Conservation (phyloP, 2,888 invertebrate species). For the Nineta flava region DNA sequence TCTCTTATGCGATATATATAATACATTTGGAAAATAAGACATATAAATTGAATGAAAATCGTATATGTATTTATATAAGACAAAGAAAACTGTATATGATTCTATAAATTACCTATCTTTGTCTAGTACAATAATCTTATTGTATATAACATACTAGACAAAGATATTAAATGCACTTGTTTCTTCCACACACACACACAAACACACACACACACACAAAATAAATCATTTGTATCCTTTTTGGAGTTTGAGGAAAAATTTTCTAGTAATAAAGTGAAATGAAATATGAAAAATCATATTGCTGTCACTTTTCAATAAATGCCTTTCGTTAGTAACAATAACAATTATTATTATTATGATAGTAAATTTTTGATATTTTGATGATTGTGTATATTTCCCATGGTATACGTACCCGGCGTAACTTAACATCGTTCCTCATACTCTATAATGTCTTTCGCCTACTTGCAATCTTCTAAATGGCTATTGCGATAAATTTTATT, state of each 20-base stretch:
- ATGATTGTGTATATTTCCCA: not conserved
- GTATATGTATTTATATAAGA: too few species aligned
- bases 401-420: not conserved
- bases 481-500: conserved; percentile 27
- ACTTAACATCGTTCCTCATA: conserved; percentile 16
- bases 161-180: too few species aligned
- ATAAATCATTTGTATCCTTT: not conserved
- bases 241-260: not conserved
- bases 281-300: not conserved
- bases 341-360: too few species aligned
- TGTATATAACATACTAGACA: too few species aligned
- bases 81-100: too few species aligned
- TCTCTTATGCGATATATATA: not conserved
- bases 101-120: too few species aligned
- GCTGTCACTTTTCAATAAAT: not conserved
- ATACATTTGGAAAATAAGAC: too few species aligned
- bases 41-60: too few species aligned
- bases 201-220: not conserved
- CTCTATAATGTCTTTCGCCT: conserved; percentile 14
- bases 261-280: not conserved
- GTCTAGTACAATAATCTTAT: too few species aligned
- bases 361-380: not conserved
- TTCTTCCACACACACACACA: too few species aligned
- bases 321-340: not conserved
- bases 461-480: conserved; percentile 30